Percentiles rank a stretch among this genome's conserved stretches.
These are phyloP conservation scores for Procavia capensis DNA, from an alignment of 2,113 vertebrate species.

Conservation along the genomic window DNA sequence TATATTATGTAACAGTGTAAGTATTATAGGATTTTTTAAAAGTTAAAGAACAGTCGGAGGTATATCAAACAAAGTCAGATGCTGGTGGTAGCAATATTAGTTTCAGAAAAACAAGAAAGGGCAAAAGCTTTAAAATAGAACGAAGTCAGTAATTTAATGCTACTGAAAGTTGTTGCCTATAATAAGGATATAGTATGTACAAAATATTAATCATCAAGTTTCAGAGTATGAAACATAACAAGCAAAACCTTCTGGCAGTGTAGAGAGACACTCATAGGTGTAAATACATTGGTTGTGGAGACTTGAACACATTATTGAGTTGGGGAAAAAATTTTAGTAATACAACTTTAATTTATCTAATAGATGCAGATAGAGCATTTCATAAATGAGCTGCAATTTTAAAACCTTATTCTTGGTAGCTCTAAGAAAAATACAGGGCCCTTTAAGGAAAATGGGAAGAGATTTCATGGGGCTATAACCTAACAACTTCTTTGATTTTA, in stretches of 20 bases:
- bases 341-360: conserved; percentile 18
- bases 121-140: background rate
- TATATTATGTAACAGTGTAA: background rate
- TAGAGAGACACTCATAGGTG: background rate
- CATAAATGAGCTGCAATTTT: background rate
- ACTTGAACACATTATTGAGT: background rate
- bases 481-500: background rate
- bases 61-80: background rate
- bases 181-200: background rate
- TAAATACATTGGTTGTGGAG: background rate
- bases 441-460: background rate
- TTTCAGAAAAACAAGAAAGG: background rate
- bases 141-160: background rate
- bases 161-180: background rate
- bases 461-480: background rate
- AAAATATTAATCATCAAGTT: conserved; percentile 34
- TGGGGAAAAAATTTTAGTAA: background rate
- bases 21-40: conserved; percentile 12
- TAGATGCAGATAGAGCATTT: background rate
- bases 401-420: background rate
- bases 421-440: background rate
- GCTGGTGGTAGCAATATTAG: background rate
- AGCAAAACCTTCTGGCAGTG: background rate
- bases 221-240: background rate
- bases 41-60: background rate